Evolutionary conservation across 2,113 vertebrate genomes (phyloP), one percentile per base, ranked within the genome.

Genomic region (Aegotheles bennettii): DNA sequence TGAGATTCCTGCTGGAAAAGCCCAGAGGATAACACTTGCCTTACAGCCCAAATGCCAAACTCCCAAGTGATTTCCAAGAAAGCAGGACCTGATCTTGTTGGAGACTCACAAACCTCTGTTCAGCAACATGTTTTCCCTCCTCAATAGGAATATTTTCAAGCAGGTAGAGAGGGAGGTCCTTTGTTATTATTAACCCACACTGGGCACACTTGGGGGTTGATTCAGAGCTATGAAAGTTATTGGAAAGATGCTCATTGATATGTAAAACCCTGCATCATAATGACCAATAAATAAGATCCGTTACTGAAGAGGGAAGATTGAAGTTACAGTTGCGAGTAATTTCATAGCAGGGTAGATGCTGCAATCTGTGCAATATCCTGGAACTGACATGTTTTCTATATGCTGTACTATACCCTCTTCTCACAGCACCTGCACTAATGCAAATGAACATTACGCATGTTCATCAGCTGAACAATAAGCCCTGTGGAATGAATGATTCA

Each of bases 381-480:
- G 85, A 90, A 84, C 84, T 76, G 89, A 63, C 35, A 42, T 56
- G 42, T 87, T 95, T 93, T 68, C 91, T 84, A 12, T 28, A 21
- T 45, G 57, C 68, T 83, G 50, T 80, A 70, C 80, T 87, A 48
- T 82, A 70, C 19, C 79, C 68, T 96, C 50, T 74, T 40, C 67
- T 89, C 12, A 0, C 67, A 87, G 92, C 88, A 92, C 94, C 90
- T 94, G 91, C 78, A 16, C 80, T 23, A 28, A 74, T 78, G 64
- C 83, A 87, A 92, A 68, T 75, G 84, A 82, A 53, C 68, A 86
- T 94, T 93, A 74, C 31, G 4, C 78, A 60, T 84, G 79, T 87
- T 88, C 70, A 68, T 92, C 91, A 94, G 86, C 57, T 94, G 87
- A 93, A 95, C 77, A 94, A 90, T 81, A 87, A 87, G 87, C 59